A percentile compares a stretch with the other conserved stretches of the same genome.
These are phyloP conservation scores for Pachyseris speciosa DNA, from an alignment of 64 coral and sea anemone genomes.

Conservation along the genomic window DNA sequence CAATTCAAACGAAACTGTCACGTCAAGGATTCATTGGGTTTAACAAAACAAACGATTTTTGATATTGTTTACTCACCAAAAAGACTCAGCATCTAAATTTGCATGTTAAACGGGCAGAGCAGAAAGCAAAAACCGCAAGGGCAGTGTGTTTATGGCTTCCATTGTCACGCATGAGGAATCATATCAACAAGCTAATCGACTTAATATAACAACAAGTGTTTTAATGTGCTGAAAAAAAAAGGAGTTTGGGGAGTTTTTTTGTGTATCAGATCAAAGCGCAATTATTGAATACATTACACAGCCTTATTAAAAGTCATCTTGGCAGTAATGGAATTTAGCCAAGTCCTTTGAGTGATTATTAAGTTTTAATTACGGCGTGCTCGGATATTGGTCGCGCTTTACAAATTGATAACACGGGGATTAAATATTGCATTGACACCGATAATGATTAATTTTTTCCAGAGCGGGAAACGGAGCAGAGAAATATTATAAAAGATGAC, in stretches of 20 bases:
- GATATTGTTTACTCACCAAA: neutral
- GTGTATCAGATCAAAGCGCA: neutral
- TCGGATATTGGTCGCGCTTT: neutral
- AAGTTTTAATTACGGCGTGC: neutral
- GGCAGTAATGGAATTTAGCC: slow-evolving; percentile 27
- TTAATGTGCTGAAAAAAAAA: neutral
- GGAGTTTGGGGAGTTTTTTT: neutral
- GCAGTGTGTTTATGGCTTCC: neutral
- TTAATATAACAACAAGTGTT: neutral
- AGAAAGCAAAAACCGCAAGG: neutral
- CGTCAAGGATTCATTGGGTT: neutral
- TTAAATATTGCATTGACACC: neutral
- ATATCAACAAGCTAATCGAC: neutral
- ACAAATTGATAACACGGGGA: neutral
- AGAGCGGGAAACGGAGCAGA: neutral
- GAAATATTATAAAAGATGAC: neutral
- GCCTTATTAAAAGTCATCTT: neutral
- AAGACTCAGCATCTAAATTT: neutral
- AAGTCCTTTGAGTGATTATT: neutral
- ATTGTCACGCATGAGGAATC: neutral
- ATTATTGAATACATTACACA: neutral
- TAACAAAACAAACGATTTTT: neutral
- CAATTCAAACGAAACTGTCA: neutral
- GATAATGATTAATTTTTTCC: neutral
- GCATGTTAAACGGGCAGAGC: neutral